Evolutionary conservation across 1,140 invertebrate species (phyloP).

Genomic region (Ridgeia piscesae): DNA sequence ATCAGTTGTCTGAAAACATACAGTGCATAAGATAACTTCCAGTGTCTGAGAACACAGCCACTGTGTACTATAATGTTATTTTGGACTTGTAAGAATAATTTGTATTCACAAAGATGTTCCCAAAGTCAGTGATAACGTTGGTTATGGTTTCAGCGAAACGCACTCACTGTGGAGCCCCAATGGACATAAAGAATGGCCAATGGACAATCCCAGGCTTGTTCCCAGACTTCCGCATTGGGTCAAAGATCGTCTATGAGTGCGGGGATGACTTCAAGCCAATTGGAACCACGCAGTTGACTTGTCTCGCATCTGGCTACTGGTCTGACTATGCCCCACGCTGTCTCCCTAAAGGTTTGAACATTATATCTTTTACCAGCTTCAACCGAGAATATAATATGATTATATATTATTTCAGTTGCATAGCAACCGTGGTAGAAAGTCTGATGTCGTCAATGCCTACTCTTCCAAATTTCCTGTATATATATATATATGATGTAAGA

Average conservation of each 20-base stretch:
- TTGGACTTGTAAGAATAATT: too few species aligned
- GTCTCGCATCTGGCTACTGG: slow-evolving; percentile 20
- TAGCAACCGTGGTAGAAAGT: neutral
- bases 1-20: too few species aligned
- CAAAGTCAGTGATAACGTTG: neutral
- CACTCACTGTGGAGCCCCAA: slow-evolving; percentile 8
- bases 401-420: too few species aligned
- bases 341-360: slow-evolving; percentile 15
- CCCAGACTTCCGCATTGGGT: slow-evolving; percentile 19
- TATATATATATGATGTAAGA: too few species aligned
- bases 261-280: slow-evolving; percentile 13
- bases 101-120: too few species aligned
- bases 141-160: neutral
- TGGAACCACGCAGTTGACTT: slow-evolving; percentile 11
- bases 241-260: slow-evolving; percentile 17
- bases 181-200: slow-evolving; percentile 22
- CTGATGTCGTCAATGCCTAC: neutral
- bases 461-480: too few species aligned
- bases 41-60: too few species aligned
- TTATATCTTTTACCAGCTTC: too few species aligned
- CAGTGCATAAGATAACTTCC: too few species aligned
- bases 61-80: too few species aligned
- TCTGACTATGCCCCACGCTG: slow-evolving; percentile 20
- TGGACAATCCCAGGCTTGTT: neutral
- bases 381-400: too few species aligned